phyloP scores from a whole-genome alignment of 2,888 invertebrate species.

The Melieria crassipennis region DNA sequence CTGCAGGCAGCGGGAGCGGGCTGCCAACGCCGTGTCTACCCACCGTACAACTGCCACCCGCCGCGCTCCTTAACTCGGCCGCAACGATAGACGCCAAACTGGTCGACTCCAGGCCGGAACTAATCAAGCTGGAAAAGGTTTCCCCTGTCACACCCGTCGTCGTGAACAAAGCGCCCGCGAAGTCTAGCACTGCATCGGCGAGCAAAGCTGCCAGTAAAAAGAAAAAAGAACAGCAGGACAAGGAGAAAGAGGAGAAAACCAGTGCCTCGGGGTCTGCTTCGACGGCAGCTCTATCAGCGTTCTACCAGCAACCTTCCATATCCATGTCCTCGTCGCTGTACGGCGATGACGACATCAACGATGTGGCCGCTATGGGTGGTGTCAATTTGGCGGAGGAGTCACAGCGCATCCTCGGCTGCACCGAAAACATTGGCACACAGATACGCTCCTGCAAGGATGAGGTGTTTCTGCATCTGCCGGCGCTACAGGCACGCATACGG shows the following conservation, averaged over 20 bases:
- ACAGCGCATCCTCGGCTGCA: constrained; percentile 90
- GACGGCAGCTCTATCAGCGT: constrained; percentile 62
- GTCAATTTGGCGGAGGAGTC: constrained; percentile 97
- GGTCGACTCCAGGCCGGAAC: constrained; percentile 51
- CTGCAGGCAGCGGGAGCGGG: constrained; percentile 42
- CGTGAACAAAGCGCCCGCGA: constrained; percentile 54
- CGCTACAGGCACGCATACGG: constrained; percentile 81
- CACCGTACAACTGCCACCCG: constrained; percentile 59
- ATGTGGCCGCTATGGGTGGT: constrained; percentile 99
- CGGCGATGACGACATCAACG: constrained; percentile 96
- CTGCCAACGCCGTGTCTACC: constrained; percentile 60
- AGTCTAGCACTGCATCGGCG: constrained; percentile 65
- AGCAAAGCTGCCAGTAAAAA: constrained; percentile 74
- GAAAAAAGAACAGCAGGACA: constrained; percentile 78
- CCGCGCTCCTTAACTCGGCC: constrained; percentile 20
- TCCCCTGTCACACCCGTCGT: constrained; percentile 44
- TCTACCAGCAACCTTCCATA: constrained; percentile 69
- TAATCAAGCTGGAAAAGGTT: constrained; percentile 41
- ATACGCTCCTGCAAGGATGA: constrained; percentile 94
- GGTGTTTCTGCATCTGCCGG: constrained; percentile 80
- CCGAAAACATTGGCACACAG: constrained; percentile 89
- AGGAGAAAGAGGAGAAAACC: constrained; percentile 55
- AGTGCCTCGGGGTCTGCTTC: constrained; percentile 47
- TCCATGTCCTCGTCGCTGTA: constrained; percentile 68
- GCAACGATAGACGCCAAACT: constrained; percentile 48